Conservation (phyloP, 2,888 invertebrate species). For the Euclidia mi region DNA sequence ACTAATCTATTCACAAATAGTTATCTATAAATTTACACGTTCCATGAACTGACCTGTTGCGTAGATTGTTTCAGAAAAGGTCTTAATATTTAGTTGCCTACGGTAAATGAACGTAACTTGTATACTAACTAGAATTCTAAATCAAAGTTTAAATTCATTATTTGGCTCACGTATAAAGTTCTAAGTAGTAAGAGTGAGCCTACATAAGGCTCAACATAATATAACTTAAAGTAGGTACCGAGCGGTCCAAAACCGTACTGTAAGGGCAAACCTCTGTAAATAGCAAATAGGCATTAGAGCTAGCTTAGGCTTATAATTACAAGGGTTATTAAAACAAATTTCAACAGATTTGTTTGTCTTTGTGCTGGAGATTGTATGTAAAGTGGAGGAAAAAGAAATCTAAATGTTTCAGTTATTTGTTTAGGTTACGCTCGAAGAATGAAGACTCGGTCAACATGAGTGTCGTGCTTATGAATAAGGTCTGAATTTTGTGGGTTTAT, state of each 20-base stretch:
- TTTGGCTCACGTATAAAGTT: slow-evolving; percentile 19
- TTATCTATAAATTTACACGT: too few species aligned
- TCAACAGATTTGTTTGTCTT: slow-evolving; percentile 1
- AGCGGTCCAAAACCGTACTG: slow-evolving; percentile 1
- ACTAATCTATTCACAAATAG: too few species aligned
- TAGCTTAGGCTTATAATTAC: slow-evolving; percentile 5
- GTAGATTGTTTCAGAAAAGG: background rate
- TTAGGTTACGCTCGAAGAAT: too few species aligned
- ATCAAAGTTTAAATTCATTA: slow-evolving; percentile 28
- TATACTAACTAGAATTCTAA: slow-evolving; percentile 10
- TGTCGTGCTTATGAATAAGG: too few species aligned
- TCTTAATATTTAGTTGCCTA: too few species aligned
- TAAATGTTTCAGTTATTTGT: background rate
- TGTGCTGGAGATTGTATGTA: background rate
- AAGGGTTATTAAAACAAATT: slow-evolving; percentile 5
- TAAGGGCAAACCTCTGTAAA: slow-evolving; percentile 16
- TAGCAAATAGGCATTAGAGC: slow-evolving; percentile 8
- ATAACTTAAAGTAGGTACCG: background rate
- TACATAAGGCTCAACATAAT: slow-evolving; percentile 5
- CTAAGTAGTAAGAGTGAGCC: slow-evolving; percentile 16
- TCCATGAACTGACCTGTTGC: background rate
- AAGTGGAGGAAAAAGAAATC: background rate
- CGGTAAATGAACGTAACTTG: background rate
- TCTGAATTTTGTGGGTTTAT: too few species aligned
- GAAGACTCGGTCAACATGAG: too few species aligned